Conservation (phyloP, 2,113 vertebrate genomes). For the Gadus chalcogrammus region DNA sequence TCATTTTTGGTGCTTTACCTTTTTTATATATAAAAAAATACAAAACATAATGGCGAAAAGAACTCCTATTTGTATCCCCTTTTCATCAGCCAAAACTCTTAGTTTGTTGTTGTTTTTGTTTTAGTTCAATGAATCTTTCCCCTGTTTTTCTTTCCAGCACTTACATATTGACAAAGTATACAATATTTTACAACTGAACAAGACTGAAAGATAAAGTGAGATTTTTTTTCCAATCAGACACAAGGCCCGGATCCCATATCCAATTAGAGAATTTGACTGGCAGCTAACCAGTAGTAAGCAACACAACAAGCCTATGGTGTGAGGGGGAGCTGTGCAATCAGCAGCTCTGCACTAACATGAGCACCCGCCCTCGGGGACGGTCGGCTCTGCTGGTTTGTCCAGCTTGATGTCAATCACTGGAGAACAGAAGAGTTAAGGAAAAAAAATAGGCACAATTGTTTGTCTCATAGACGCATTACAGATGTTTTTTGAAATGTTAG, state of each 20-base stretch:
- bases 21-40: constrained; percentile 74
- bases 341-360: constrained; percentile 70
- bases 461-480: no score
- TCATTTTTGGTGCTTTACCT: constrained; percentile 73
- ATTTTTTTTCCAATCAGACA: constrained; percentile 63
- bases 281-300: constrained; percentile 73
- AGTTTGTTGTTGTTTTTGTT: constrained; percentile 42
- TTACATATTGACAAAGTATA: constrained; percentile 78
- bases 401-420: constrained; percentile 75
- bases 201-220: constrained; percentile 71
- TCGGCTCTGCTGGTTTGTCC: constrained; percentile 69
- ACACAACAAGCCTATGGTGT: constrained; percentile 76
- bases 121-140: constrained; percentile 26
- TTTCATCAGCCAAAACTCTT: constrained; percentile 46
- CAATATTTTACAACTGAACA: constrained; percentile 77
- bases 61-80: constrained; percentile 51
- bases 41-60: constrained; percentile 75
- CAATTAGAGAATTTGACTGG: constrained; percentile 70
- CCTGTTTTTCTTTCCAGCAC: constrained; percentile 57
- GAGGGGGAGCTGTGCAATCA: constrained; percentile 59
- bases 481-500: no score
- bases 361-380: constrained; percentile 67
- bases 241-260: constrained; percentile 62
- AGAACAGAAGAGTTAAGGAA: constrained; percentile 35
- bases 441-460: neutral